Base-by-base conservation (phyloP, 35 echinoderm and acorn worm genomes). In the Acanthaster planci region DNA sequence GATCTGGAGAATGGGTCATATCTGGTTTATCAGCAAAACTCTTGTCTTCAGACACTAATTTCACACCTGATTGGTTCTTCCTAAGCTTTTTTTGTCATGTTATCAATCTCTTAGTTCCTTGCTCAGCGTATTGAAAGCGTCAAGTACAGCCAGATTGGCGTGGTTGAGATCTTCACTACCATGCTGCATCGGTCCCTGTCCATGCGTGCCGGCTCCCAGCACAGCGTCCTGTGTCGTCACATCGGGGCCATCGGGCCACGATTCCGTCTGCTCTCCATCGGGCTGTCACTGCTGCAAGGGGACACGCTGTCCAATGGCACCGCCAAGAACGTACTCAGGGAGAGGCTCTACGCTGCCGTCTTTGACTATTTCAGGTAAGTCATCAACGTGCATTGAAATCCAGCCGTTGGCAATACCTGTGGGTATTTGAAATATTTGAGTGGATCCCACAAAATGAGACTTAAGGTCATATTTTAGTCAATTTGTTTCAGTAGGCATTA, bases 301-400 rank as follows among this genome's bases (percentile, higher is more conserved):
- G 84, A 99, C 56, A 90, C 91, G 29, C 77, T 99, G 15, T 50
- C 79, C 8, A 87, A 84, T 30, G 88, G 72, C 56, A 94, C 89
- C 19, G 77, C 59, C 17, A 99, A 94, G 88, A 99, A 91, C 55
- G 96, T 91, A 39, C 76, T 99, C 34, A 91, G 96, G 40, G 96
- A 99, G 53, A 81, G 96, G 52, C 89, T 99, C 32, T 99, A 99
- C 54, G 84, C 92, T 12, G 81, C 96, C 18, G 92, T 90, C 5
- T 99, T 93, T 92, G 96, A 99, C 78, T 94, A 91, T 64, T 99
- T 99, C 72, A 99, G 90, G 94, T 96, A 64, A 85, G 78, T 47
- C 42, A 47, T 47, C 42, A 47, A 47, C 42, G 12, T 4, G 4
- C 12, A 4, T 47, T 47, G 4, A 6, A 47, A 47, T 4, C 42